Evolutionary conservation across 1,140 invertebrate genomes (phyloP), one percentile per base, ranked within the genome.

Genomic region (Pentalonia nigronervosa): DNA sequence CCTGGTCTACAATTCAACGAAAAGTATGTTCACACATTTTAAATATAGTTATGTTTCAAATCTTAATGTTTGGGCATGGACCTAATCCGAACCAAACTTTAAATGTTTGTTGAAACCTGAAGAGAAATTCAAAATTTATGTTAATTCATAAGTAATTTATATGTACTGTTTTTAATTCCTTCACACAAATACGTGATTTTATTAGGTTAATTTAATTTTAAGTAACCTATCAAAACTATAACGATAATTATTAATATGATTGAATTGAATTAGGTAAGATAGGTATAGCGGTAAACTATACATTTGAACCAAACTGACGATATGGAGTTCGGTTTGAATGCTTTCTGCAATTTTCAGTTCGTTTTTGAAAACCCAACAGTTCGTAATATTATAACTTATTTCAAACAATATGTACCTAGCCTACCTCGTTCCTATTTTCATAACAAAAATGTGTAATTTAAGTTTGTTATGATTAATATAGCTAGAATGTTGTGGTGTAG

Each of bases 401-500:
- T 53, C 20, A 53, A 53, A 53, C 21, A 53, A 53, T 53, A 53
- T 21, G 6, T 53, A 23, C 1, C 3, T 50, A 50, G 3, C 41
- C 41, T 41, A 2, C 41, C 41, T 41, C 41, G 41, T 50, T 50
- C 3, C 20, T 50, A 50, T 14, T 2, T n/a, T 6, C 0, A 14
- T 76, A 17, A n/a, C 3, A 86, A 87, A 23, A 36, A 53, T 89
- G 45, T 87, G n/a, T 89, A 56, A 56, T 92, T 83, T 81, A 14
- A 41, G 20, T 81, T 92, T 50, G 36, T 50, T 47, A 11, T 50
- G 0, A 81, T 83, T 45, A 50, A 47, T 93, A 67, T 41, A 94
- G 93, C 25, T 93, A 25, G 83, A 94, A 36, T 94, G 93, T 88
- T 94, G 93, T 67, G 93, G 93, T 30, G 90, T 94, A 45, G 93